Conservation (phyloP, 2,113 vertebrate species). For the Scomber scombrus region DNA sequence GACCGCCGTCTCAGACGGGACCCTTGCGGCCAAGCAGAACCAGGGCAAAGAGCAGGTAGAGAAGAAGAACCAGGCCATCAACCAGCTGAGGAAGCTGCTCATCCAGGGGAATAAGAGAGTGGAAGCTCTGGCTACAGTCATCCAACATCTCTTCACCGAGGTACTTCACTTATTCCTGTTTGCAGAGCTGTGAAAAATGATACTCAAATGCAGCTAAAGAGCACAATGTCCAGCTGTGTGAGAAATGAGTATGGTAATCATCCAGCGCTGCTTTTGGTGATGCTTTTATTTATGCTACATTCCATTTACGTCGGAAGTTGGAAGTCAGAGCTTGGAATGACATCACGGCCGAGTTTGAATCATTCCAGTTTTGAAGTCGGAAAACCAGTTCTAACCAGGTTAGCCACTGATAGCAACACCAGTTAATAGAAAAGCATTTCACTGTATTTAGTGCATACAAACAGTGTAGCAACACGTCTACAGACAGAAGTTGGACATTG, state of each 20-base stretch:
- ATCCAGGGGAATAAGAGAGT: slow-evolving; percentile 71
- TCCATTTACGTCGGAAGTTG: too few species aligned
- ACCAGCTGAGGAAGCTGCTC: slow-evolving; percentile 72
- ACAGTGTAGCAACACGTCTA: too few species aligned
- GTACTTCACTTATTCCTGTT: slow-evolving; percentile 36
- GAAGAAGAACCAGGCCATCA: slow-evolving; percentile 73
- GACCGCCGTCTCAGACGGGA: not conserved
- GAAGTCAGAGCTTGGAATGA: too few species aligned
- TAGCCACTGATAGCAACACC: too few species aligned
- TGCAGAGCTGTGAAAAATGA: not conserved
- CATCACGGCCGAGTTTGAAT: too few species aligned
- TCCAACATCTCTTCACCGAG: slow-evolving; percentile 78
- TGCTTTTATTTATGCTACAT: too few species aligned
- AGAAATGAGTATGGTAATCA: not conserved
- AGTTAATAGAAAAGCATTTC: too few species aligned
- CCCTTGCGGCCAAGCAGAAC: slow-evolving; percentile 37
- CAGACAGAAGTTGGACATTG: too few species aligned
- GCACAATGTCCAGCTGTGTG: not conserved
- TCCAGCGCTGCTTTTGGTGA: not conserved
- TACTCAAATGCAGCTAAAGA: not conserved
- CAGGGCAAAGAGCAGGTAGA: slow-evolving; percentile 66
- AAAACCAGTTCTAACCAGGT: too few species aligned
- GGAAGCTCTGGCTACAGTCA: slow-evolving; percentile 78
- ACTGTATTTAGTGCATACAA: too few species aligned
- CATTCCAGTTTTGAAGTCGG: too few species aligned